Evolutionary conservation across 2,888 invertebrate species (phyloP).

Genomic region (Netelia fuscicornis): DNA sequence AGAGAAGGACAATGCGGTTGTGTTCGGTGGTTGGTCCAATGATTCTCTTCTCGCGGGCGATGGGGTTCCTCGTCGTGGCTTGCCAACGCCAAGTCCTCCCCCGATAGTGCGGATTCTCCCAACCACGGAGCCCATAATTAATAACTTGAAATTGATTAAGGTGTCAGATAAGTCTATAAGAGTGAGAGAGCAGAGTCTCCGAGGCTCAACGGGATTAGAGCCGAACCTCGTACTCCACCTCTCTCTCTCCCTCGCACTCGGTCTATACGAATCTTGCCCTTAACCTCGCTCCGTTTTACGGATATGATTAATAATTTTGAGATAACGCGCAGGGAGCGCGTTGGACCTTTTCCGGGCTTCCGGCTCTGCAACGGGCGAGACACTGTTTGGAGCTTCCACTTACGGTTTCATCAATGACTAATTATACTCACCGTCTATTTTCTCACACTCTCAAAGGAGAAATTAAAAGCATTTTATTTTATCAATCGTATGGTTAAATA

Average conservation of each 20-base stretch:
- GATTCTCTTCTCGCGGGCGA: conserved; percentile 16
- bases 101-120: conserved; percentile 20
- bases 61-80: conserved; percentile 39
- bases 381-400: conserved; percentile 65
- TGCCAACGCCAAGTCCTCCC: neutral
- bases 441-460: conserved; percentile 10
- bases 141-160: conserved; percentile 84
- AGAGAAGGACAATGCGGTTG: conserved; percentile 69
- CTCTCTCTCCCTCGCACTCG: conserved; percentile 60
- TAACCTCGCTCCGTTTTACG: conserved; percentile 73
- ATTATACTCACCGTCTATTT: conserved; percentile 76
- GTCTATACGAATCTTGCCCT: too few species aligned
- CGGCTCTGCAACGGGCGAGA: conserved; percentile 59
- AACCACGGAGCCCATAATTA: conserved; percentile 75
- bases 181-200: conserved; percentile 69
- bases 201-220: conserved; percentile 60
- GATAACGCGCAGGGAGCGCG: conserved; percentile 78
- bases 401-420: conserved; percentile 83
- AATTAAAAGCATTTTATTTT: neutral
- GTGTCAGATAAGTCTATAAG: conserved; percentile 84
- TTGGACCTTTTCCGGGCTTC: conserved; percentile 74
- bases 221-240: conserved; percentile 58
- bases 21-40: conserved; percentile 60
- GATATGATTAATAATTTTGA: conserved; percentile 84
- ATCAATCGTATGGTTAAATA: neutral